Base-by-base conservation (phyloP, 2,113 vertebrate genomes). In the Urocitellus parryii region DNA sequence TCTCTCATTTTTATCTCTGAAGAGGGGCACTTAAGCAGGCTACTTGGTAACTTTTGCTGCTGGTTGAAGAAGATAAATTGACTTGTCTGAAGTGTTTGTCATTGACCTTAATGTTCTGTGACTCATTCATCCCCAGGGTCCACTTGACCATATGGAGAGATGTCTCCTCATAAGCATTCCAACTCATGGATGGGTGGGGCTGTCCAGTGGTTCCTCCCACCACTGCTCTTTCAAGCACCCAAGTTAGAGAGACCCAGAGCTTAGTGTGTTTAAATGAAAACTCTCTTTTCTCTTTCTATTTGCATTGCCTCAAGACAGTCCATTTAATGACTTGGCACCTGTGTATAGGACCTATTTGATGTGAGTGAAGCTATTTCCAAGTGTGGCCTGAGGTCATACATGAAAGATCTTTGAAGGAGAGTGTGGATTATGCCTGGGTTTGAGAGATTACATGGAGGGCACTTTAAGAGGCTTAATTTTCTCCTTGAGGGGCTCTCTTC, bases 381-480 rank as follows among this genome's bases (percentile, higher is more conserved):
- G 79, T 88, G 56, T 97, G 91, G 81, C 91, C 73, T 0, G 6
- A 94, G 94, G 96, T 93, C 94, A 89, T 34, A 58, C 82, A 42
- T 85, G 74, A 86, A n/a, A 83, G 27, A 37, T 76, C 93, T 95
- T 97, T 24, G 16, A 65, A 42, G 95, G 85, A 51, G 77, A 94
- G 17, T 9, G 18, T 67, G 63, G 93, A 63, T 98, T 97, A 88
- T 92, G 95, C 91, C 85, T 29, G 73, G 90, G 94, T 86, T 88
- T 95, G 85, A 95, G 92, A 96, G 96, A 94, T 97, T 97, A 88
- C 45, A 74, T n/a, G 10, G 42, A 92, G 88, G 86, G 48, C 18
- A 6, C 86, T 91, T 88, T 96, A 97, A 96, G 97, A 96, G 65
- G 97, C 95, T 97, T 98, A 97, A 67, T 97, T 95, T 96, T 97